These are phyloP conservation scores for Tautogolabrus adspersus DNA, from an alignment of 2,113 vertebrate species.

Conservation along the genomic window DNA sequence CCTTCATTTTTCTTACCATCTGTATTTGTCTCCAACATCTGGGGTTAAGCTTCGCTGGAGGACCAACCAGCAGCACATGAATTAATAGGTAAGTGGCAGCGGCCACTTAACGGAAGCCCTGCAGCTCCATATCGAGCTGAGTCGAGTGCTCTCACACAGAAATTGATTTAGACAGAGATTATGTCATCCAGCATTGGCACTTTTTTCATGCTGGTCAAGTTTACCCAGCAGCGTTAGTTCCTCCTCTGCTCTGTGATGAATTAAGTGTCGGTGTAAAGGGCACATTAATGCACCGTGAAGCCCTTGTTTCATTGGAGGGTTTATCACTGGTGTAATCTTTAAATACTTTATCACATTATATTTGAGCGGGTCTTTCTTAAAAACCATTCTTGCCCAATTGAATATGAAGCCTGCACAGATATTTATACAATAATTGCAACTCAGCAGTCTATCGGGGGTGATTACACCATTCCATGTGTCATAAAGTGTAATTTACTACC, in stretches of 20 bases:
- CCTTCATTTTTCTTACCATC: constrained; percentile 7
- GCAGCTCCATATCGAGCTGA: constrained; percentile 77
- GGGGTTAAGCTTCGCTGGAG: constrained; percentile 50
- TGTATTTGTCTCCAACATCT: constrained; percentile 24
- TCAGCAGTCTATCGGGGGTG: too few relatives aligned
- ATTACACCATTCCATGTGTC: too few relatives aligned
- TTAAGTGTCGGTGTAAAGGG: constrained; percentile 30
- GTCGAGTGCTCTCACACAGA: constrained; percentile 74
- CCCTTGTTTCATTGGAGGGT: background rate
- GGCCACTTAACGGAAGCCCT: constrained; percentile 77
- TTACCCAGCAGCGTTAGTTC: constrained; percentile 43
- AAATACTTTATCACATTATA: background rate
- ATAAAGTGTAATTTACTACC: too few relatives aligned
- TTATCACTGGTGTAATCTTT: background rate
- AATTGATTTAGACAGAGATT: constrained; percentile 80
- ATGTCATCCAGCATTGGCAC: constrained; percentile 65
- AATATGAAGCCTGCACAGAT: too few relatives aligned
- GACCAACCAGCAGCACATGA: constrained; percentile 61
- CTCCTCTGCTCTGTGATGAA: constrained; percentile 20
- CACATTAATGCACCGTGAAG: constrained; percentile 20
- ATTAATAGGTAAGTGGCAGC: constrained; percentile 74
- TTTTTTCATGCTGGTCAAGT: constrained; percentile 61
- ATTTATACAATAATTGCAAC: too few relatives aligned
- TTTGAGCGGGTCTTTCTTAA: background rate
- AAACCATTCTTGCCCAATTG: background rate